Conservation (phyloP, 2,797 vertebrate species). For the Pseudomugil gertrudae region DNA sequence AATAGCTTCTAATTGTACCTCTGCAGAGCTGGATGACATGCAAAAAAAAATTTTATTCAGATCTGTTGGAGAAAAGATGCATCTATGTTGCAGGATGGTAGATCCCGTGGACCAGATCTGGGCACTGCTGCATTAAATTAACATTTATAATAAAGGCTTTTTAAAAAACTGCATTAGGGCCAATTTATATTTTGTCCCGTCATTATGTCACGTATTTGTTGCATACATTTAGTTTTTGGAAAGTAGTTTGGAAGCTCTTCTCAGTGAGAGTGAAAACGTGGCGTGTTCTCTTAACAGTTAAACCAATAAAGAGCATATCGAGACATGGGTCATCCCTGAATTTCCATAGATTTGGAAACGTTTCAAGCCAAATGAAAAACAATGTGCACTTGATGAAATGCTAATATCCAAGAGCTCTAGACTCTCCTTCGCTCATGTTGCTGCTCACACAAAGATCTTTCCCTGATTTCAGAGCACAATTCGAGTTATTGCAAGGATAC, state of each 20-base stretch:
- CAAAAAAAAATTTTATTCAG: no score
- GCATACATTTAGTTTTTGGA: background rate
- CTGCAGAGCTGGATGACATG: no score
- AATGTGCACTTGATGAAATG: constrained; percentile 97
- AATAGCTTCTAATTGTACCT: no score
- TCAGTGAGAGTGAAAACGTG: constrained; percentile 10
- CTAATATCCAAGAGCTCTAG: constrained; percentile 88
- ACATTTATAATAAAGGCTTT: no score
- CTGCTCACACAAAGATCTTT: constrained; percentile 49
- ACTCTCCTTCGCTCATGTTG: constrained; percentile 46
- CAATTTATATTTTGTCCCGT: background rate
- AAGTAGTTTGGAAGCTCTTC: background rate
- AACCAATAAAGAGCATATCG: constrained; percentile 89
- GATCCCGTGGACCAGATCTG: no score
- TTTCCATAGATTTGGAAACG: constrained; percentile 86
- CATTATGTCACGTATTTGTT: background rate
- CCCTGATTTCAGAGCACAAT: constrained; percentile 63
- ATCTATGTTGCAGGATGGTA: no score
- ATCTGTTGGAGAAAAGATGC: no score
- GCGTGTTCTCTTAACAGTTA: constrained; percentile 67
- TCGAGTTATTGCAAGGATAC: constrained; percentile 80
- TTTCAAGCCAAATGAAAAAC: constrained; percentile 88
- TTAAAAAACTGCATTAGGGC: background rate
- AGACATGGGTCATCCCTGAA: constrained; percentile 86
- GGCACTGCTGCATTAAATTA: no score